Percentiles rank a stretch among this genome's conserved stretches.
phyloP scores from a whole-genome alignment of 2,797 vertebrate genomes.

The Sebastiscus albofasciatus region DNA sequence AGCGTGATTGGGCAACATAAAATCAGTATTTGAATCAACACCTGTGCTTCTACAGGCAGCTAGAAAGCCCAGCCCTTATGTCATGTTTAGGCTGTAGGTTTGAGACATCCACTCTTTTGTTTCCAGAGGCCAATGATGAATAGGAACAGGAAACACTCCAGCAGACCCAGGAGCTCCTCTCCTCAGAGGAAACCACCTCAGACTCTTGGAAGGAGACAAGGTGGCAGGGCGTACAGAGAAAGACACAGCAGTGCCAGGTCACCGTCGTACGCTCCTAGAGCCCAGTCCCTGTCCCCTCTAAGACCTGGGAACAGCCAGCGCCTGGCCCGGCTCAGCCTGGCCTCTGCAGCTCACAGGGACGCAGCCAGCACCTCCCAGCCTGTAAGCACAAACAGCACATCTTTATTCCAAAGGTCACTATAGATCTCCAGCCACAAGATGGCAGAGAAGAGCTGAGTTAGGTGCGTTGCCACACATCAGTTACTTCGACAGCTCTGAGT shows the following conservation, averaged over 20 bases:
- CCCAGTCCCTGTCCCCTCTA: conserved; percentile 63
- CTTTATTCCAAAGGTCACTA: background rate
- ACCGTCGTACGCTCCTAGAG: conserved; percentile 16
- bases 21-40: background rate
- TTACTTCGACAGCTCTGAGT: too few species aligned
- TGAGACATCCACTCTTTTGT: background rate
- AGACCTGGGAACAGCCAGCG: conserved; percentile 37
- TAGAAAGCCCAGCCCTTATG: background rate
- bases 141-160: conserved; percentile 48
- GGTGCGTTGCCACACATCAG: too few species aligned
- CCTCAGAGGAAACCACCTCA: conserved; percentile 36
- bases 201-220: conserved; percentile 28
- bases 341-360: conserved; percentile 3
- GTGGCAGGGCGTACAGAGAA: background rate
- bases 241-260: conserved; percentile 9
- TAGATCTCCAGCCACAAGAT: conserved; percentile 27
- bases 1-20: background rate
- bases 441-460: conserved; percentile 28
- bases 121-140: conserved; percentile 65
- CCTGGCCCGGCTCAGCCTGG: conserved; percentile 38
- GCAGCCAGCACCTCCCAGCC: background rate
- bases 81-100: background rate
- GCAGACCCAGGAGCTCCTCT: conserved; percentile 40
- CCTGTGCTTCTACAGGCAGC: background rate
- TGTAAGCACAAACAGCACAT: conserved; percentile 19